A percentile compares a stretch with the other conserved stretches of the same genome.
Conservation (phyloP, 2,888 invertebrate species). For the Plebejus melissa region DNA sequence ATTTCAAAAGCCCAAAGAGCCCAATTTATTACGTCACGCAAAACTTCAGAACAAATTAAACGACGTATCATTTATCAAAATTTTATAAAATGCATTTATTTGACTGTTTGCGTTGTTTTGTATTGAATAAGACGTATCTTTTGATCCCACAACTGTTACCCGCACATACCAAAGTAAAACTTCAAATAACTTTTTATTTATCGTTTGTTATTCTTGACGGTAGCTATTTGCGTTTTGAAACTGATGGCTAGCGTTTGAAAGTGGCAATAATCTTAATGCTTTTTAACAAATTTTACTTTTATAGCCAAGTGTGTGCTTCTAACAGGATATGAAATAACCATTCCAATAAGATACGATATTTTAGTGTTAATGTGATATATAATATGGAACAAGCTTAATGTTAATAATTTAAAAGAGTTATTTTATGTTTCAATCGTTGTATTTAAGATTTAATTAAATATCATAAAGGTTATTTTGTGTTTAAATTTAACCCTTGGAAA, state of each 20-base stretch:
- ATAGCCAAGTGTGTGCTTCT: background rate
- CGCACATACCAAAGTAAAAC: slow-evolving; percentile 28
- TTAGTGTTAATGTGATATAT: slow-evolving; percentile 69
- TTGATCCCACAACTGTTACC: slow-evolving; percentile 20
- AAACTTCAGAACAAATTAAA: background rate
- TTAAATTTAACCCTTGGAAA: slow-evolving; percentile 32
- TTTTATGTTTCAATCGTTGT: slow-evolving; percentile 77
- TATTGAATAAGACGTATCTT: background rate
- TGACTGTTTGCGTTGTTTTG: slow-evolving; percentile 20
- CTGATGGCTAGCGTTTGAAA: background rate
- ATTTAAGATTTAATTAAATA: slow-evolving; percentile 66
- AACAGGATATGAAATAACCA: slow-evolving; percentile 44
- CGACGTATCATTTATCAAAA: background rate
- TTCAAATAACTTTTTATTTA: background rate
- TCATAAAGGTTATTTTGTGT: slow-evolving; percentile 36
- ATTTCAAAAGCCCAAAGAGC: background rate
- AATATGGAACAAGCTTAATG: slow-evolving; percentile 72
- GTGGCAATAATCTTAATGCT: background rate
- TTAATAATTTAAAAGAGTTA: slow-evolving; percentile 72
- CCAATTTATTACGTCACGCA: background rate
- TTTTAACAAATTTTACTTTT: slow-evolving; percentile 8
- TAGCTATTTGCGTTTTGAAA: background rate
- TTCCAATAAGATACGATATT: slow-evolving; percentile 65
- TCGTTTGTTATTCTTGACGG: background rate
- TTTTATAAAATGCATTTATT: background rate